Evolutionary conservation across 2,797 vertebrate genomes (phyloP).

Genomic region (Rhabdophis nuchalis): DNA sequence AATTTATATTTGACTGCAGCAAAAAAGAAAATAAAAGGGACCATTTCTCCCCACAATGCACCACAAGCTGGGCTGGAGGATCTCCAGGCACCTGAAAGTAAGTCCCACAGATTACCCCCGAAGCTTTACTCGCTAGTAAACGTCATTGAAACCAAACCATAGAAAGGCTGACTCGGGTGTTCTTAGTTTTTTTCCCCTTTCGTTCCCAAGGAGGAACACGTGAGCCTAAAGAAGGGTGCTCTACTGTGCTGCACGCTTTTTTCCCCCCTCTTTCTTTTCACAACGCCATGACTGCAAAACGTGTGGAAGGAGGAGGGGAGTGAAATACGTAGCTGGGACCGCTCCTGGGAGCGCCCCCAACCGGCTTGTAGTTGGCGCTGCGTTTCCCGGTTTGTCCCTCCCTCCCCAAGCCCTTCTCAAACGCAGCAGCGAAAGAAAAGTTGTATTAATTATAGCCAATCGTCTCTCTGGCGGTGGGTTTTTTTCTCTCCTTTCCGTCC

Average conservation of each 20-base stretch:
- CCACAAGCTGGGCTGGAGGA: neutral
- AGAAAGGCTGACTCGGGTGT: neutral
- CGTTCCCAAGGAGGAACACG: neutral
- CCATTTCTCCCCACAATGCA: neutral
- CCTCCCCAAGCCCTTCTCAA: neutral
- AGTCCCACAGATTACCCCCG: neutral
- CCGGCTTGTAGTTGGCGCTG: slow-evolving; percentile 55
- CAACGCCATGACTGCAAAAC: slow-evolving; percentile 65
- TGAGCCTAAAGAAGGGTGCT: neutral
- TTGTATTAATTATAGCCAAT: neutral
- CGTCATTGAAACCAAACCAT: neutral
- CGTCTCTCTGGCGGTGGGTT: neutral
- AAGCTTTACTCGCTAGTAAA: neutral
- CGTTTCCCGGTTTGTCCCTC: neutral
- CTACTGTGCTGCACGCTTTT: neutral
- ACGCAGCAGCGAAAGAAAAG: neutral
- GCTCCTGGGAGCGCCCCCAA: slow-evolving; percentile 34
- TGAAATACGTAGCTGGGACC: slow-evolving; percentile 49
- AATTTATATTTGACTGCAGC: neutral
- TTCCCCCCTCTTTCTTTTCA: slow-evolving; percentile 17
- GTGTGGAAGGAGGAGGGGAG: slow-evolving; percentile 55
- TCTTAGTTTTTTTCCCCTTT: neutral
- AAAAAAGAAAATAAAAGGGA: neutral
- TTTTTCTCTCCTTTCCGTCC: neutral
- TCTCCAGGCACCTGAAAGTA: neutral